Conservation (phyloP, 2,797 vertebrate species). For the Chelmon rostratus region DNA sequence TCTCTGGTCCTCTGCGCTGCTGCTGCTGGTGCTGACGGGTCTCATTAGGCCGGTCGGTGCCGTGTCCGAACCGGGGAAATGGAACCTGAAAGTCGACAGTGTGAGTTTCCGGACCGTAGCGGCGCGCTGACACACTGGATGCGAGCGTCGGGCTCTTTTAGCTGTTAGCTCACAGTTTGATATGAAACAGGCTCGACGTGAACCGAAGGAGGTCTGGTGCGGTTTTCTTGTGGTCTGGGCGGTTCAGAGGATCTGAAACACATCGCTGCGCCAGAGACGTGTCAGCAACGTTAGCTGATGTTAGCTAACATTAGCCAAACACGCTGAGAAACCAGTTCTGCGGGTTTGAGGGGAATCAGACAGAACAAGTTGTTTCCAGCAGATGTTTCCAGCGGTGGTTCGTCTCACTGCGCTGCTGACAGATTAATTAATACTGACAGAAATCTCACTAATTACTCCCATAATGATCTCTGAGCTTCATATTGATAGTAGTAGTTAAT, state of each 20-base stretch:
- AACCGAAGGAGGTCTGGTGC: background rate
- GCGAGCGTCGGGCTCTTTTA: background rate
- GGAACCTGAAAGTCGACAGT: constrained; percentile 70
- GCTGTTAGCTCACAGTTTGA: background rate
- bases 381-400: no score
- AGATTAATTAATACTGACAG: no score
- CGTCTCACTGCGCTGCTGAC: no score
- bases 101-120: constrained; percentile 73
- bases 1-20: constrained; percentile 22
- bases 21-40: constrained; percentile 49
- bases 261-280: background rate
- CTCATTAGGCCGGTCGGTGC: constrained; percentile 44
- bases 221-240: no score
- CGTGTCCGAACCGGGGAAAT: constrained; percentile 81
- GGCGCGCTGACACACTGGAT: background rate
- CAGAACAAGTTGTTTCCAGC: no score
- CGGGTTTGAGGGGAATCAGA: no score
- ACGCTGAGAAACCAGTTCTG: no score
- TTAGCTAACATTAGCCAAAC: background rate
- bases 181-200: background rate
- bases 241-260: background rate
- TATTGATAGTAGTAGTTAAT: no score
- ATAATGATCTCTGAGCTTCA: no score
- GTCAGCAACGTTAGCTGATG: background rate
- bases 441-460: no score